Evolutionary conservation across 2,888 invertebrate genomes (phyloP), one percentile per base, ranked within the genome.

Genomic region (Scaptomyza reducta): DNA sequence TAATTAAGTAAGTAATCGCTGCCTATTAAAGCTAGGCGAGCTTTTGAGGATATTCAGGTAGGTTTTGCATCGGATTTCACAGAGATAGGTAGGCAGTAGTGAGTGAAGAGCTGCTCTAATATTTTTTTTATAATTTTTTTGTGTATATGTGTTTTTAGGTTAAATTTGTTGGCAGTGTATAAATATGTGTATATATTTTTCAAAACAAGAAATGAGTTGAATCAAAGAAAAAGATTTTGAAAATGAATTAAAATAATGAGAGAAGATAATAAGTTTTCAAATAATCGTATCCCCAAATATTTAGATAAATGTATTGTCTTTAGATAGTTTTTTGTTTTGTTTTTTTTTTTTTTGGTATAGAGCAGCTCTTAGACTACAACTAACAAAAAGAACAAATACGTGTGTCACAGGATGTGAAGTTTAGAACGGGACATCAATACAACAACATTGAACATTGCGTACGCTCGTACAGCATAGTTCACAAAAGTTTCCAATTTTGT

Each of bases 81-180:
- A 63, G 57, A 77, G 44, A 16, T 29, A 55, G 16, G 45, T 31
- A 42, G 33, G 50, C 38, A n/a, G 38, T 53, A 16, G 53, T 46
- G 38, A 42, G 13, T 47, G 3, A 31, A 60, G 51, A 79, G 68
- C 60, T 76, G 76, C 59, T 67, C 76, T 27, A 44, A 1, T 3
- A 41, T 22, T 33, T 46, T 56, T 40, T 42, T 38, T 27, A 22
- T 22, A 4, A 4, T 53, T 47, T 29, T 49, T 46, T 45, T 58
- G 50, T 38, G 58, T 38, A 9, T 46, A 14, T 38, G 6, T 51
- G 22, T 59, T 38, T 54, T 51, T 31, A 10, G 14, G 33, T 18
- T 51, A 50, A 25, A 57, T 38, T 47, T 63, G 16, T 61, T 71
- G 83, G 83, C 83, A 84, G 83, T 89, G 83, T 57, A 50, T 60